Evolutionary conservation across 2,113 vertebrate species (phyloP).

Genomic region (Bos javanicus): DNA sequence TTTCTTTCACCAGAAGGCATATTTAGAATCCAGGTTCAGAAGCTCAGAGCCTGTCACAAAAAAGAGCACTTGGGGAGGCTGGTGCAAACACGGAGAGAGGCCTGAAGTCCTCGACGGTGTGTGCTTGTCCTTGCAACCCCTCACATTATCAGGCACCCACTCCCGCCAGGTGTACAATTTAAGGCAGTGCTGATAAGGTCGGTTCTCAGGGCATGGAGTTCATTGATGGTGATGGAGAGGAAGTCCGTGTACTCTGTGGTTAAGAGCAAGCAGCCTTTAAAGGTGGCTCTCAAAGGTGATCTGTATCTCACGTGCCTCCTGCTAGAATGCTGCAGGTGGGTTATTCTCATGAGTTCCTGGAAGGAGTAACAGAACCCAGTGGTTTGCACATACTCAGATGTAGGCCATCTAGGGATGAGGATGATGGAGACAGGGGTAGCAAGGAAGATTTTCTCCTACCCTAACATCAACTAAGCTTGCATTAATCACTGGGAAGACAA

Average conservation of each 20-base stretch:
- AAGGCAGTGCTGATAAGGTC: slow-evolving; percentile 32
- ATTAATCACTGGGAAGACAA: not conserved
- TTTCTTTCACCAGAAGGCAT: not conserved
- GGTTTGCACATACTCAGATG: not conserved
- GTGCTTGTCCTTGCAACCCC: fast-evolving
- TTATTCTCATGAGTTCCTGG: not conserved
- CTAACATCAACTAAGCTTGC: not conserved
- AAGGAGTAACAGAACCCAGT: not conserved
- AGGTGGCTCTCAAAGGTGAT: slow-evolving; percentile 3
- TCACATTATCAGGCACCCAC: fast-evolving
- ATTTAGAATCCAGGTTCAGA: not conserved
- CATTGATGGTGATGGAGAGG: not conserved
- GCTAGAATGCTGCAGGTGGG: not conserved
- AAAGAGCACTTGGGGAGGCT: not conserved
- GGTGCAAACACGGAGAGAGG: not conserved
- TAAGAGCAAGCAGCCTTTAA: not conserved
- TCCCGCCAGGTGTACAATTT: not conserved
- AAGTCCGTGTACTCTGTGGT: not conserved
- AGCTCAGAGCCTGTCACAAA: not conserved
- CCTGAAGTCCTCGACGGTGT: fast-evolving
- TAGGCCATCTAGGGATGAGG: not conserved
- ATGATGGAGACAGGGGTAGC: not conserved
- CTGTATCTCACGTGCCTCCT: not conserved
- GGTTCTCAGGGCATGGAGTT: not conserved
- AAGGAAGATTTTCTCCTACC: not conserved